Percentiles rank a stretch among this genome's conserved stretches.
Conservation (phyloP, 2,797 vertebrate species). For the Pogoniulus pusillus region DNA sequence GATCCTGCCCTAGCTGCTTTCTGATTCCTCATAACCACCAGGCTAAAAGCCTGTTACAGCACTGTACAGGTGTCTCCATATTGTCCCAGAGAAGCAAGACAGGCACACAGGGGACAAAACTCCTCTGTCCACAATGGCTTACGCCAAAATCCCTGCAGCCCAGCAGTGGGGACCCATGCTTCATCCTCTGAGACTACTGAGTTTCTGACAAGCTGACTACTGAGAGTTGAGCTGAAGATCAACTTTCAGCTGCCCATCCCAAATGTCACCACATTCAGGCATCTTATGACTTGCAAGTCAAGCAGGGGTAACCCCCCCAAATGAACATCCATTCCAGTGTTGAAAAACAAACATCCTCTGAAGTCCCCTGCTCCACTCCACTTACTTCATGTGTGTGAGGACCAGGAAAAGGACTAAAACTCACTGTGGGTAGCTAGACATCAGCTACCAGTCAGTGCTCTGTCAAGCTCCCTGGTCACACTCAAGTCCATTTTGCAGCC, state of each 20-base stretch:
- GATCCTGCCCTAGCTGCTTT: not conserved
- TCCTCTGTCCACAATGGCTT: not conserved
- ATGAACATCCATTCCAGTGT: rapidly evolving
- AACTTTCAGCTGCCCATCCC: not conserved
- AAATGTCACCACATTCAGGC: not conserved
- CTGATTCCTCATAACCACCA: rapidly evolving
- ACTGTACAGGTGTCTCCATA: rapidly evolving
- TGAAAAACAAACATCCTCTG: not conserved
- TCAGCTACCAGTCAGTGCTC: too few species aligned
- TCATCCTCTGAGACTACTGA: not conserved
- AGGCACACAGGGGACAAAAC: not conserved
- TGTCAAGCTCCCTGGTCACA: not conserved
- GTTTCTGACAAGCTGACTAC: not conserved
- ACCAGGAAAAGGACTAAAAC: not conserved
- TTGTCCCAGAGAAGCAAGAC: not conserved
- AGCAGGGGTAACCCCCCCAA: not conserved
- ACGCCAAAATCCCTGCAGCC: not conserved
- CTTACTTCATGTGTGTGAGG: too few species aligned
- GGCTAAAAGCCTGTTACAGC: not conserved
- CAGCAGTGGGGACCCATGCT: rapidly evolving
- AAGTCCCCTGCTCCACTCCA: not conserved
- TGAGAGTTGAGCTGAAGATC: not conserved
- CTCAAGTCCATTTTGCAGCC: not conserved
- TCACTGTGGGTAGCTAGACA: too few species aligned
- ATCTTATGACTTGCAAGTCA: not conserved